Conservation (phyloP, 1,140 invertebrate species). For the Pentalonia nigronervosa region DNA sequence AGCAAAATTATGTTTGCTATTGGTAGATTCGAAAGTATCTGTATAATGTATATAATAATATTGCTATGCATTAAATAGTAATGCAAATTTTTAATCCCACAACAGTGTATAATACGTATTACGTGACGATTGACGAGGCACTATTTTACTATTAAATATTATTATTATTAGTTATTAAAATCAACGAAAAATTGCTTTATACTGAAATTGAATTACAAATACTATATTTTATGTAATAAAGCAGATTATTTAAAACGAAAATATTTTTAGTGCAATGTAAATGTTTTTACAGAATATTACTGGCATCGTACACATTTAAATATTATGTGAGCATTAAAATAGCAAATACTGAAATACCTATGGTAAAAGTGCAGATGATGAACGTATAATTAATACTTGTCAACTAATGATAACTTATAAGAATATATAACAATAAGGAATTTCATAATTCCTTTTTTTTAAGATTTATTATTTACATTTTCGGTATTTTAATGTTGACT, state of each 20-base stretch:
- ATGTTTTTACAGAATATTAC: not conserved
- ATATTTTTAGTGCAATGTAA: not conserved
- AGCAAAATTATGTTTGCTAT: not conserved
- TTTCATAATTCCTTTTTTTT: too few species aligned
- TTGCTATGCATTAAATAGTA: not conserved
- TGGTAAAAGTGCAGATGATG: not conserved
- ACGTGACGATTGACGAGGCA: not conserved
- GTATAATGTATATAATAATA: not conserved
- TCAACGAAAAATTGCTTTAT: not conserved
- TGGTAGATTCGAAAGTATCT: not conserved
- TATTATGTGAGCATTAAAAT: not conserved
- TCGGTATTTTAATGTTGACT: not conserved
- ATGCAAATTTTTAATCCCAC: not conserved
- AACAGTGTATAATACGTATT: not conserved
- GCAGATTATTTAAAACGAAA: not conserved
- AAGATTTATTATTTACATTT: not conserved
- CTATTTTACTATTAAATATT: not conserved
- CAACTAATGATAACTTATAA: not conserved
- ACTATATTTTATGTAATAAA: not conserved
- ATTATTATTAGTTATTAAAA: not conserved
- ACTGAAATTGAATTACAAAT: not conserved
- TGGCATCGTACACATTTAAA: not conserved
- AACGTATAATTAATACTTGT: not conserved
- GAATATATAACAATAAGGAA: not conserved
- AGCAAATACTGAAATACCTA: not conserved